Evolutionary conservation across 2,888 invertebrate genomes (phyloP), one percentile per base, ranked within the genome.

Genomic region (Tetragnatha montana): DNA sequence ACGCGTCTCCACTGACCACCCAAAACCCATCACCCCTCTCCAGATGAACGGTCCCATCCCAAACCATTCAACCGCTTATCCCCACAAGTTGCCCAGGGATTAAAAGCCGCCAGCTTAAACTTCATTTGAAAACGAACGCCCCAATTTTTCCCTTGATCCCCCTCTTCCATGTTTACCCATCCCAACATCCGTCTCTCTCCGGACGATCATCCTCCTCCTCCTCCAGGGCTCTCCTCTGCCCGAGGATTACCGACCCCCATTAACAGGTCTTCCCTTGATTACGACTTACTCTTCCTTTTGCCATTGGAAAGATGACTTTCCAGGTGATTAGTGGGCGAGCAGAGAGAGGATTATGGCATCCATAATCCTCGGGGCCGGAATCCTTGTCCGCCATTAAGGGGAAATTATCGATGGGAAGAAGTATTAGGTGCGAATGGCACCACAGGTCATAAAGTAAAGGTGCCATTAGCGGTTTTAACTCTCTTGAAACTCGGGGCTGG

Each of bases 401-500:
- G 85, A 81, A 89, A 89, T 89, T 81, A 89, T 81, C 81, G 89
- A 89, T 89, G 76, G 75, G 60, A 80, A 75, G 35, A 75, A 75
- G 75, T 47, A 75, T 75, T 75, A 75, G 71, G 21, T 71, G 19
- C 21, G 71, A 71, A 17, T 19, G 68, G 80, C 75, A 75, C 22
- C 68, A 22, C 80, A 80, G 60, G 83, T 83, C 83, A 74, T 83
- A 83, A 76, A 83, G 76, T 74, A 76, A 76, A 83, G 83, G 76
- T 75, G 76, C 83, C 75, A 83, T 83, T 83, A 76, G 83, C 49
- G 85, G 85, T 78, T 85, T 85, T 79, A 85, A 85, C 78, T 85
- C 73, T 22, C 78, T 85, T 78, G 78, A 85, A 85, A 49, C 85
- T 22, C n/a, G 69, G 21, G 49, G 60, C 69, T 14, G 21, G 21